Percentiles rank a stretch among this genome's conserved stretches.
Evolutionary conservation across 2,888 invertebrate genomes (phyloP).

Genomic region (Meta bourneti): DNA sequence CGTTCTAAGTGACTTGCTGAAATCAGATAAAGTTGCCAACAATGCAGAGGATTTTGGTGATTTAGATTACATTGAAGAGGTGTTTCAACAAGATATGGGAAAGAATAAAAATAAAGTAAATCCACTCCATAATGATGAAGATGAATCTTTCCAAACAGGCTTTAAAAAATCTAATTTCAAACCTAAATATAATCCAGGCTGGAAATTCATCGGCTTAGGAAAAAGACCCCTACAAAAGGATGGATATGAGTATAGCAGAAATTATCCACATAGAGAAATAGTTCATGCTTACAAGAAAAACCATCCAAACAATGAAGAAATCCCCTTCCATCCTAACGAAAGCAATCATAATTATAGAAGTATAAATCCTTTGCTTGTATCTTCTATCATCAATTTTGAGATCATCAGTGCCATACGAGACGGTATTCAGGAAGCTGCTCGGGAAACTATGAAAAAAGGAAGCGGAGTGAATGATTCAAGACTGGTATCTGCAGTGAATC

Average conservation of each 20-base stretch:
- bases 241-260: neutral
- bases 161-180: conserved; percentile 60
- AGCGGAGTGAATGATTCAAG: conserved; percentile 5
- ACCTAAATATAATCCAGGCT: conserved; percentile 73
- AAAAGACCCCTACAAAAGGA: conserved; percentile 57
- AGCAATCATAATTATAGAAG: neutral
- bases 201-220: conserved; percentile 74
- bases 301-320: conserved; percentile 1
- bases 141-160: neutral
- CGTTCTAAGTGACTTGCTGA: neutral
- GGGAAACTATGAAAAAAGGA: conserved; percentile 54
- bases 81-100: neutral
- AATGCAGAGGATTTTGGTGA: conserved; percentile 46
- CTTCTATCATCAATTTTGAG: conserved; percentile 64
- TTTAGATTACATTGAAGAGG: conserved; percentile 20
- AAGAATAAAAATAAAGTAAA: neutral
- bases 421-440: conserved; percentile 46
- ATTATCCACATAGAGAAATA: neutral
- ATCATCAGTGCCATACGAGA: conserved; percentile 62
- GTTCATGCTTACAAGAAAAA: neutral
- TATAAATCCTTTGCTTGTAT: conserved; percentile 48
- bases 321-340: neutral
- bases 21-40: neutral
- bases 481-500: conserved; percentile 2
- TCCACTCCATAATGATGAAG: neutral